Percentiles rank a stretch among this genome's conserved stretches.
phyloP scores from a whole-genome alignment of 2,797 vertebrate species.

The Sebastes iracundus region DNA sequence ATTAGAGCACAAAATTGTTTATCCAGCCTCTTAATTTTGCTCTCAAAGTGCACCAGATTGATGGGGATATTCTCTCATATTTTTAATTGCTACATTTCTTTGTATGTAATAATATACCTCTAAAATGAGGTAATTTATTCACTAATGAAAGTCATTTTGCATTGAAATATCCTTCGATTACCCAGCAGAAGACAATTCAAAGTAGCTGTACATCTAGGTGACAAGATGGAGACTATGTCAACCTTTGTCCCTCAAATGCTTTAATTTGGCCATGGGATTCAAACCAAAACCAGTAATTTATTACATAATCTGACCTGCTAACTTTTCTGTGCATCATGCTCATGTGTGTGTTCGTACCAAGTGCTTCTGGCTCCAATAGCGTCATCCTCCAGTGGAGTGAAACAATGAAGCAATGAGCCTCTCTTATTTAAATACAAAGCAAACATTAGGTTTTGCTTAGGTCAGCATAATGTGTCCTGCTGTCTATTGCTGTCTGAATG shows the following conservation, averaged over 20 bases:
- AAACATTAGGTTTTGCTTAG: constrained; percentile 5
- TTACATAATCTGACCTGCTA: background rate
- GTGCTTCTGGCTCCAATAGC: background rate
- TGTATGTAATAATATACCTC: background rate
- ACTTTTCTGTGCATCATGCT: background rate
- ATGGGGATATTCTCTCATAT: background rate
- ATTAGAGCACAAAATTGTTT: background rate
- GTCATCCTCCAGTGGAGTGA: background rate
- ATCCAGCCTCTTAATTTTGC: background rate
- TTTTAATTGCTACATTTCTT: background rate
- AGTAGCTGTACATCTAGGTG: background rate
- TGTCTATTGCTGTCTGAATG: background rate
- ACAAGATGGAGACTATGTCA: background rate
- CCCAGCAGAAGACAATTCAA: background rate
- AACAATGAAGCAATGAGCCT: background rate
- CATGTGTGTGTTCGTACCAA: background rate
- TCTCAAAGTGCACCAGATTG: background rate
- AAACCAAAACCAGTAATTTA: background rate
- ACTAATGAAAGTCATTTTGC: background rate
- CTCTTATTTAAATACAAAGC: background rate
- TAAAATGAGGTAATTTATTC: background rate
- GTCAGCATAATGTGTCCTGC: background rate
- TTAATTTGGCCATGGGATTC: background rate
- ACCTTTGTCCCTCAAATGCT: background rate
- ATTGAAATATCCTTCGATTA: background rate